Evolutionary conservation across 1,140 invertebrate genomes (phyloP), one percentile per base, ranked within the genome.

Genomic region (Drosophila simulans): DNA sequence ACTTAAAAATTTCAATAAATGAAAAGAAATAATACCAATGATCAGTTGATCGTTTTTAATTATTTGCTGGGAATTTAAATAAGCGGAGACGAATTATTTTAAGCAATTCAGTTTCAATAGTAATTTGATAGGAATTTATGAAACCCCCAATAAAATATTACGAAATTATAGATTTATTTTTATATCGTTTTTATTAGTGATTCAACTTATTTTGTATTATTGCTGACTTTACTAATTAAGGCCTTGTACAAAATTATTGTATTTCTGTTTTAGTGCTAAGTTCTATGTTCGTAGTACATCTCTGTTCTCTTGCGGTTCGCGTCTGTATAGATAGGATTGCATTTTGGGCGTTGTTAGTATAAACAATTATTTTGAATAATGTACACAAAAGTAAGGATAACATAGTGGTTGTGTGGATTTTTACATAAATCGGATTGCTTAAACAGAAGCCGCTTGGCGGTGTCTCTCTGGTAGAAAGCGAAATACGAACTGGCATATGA

Each of bases 1-100:
- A 88, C 83, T 88, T 88, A 83, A 88, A 88, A 88, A 83, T 88
- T 88, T 88, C 86, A 88, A 88, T 88, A 88, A 88, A 88, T 88
- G 80, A 88, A 89, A 88, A 55, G 75, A 78, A 73, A 89, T 88
- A 88, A 88, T 88, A 86, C 82, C 82, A 86, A 86, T 49, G 42
- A 43, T 49, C 34, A 20, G 20, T 60, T 46, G 68, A 60, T 72
- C 45, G 39, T 8, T n/a, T 31, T 58, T 37, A 42, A 3, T 57
- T 45, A 49, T 39, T 55, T 57, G 34, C 7, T n/a, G 25, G 17
- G 11, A 12, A 13, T 39, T 39, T 13, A 13, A 39, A 4, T 39
- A 13, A 12, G 0, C 0, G 27, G 27, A 31, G 0, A 8, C 27
- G 27, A 31, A 8, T 8, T 8, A 31, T 31, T 8, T 31, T 8